Evolutionary conservation across 2,888 invertebrate genomes (phyloP).

Genomic region (Ectemnius cavifrons): DNA sequence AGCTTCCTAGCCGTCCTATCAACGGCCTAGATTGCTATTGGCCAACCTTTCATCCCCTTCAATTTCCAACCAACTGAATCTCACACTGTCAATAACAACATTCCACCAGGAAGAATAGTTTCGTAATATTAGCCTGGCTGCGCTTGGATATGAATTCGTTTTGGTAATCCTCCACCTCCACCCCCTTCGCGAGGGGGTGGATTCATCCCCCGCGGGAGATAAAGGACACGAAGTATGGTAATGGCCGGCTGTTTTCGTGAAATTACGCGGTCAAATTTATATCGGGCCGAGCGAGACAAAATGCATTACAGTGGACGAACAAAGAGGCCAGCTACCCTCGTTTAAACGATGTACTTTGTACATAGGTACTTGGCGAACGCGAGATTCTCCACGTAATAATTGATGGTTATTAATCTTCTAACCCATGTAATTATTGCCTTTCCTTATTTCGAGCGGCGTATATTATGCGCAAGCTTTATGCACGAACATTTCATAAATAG

Average conservation of each 20-base stretch:
- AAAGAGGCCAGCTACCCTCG: conserved; percentile 28
- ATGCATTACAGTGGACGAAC: conserved; percentile 45
- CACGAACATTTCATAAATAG: too few relatives aligned
- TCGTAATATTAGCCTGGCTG: too few relatives aligned
- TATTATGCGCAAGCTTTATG: too few relatives aligned
- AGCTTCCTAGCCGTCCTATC: too few relatives aligned
- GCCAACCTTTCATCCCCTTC: too few relatives aligned
- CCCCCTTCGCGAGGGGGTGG: not conserved
- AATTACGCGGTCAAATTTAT: conserved; percentile 38
- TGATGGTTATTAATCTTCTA: conserved; percentile 5
- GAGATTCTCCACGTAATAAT: conserved; percentile 19
- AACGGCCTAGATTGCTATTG: too few relatives aligned
- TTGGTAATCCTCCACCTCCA: too few relatives aligned
- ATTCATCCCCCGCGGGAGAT: conserved; percentile 24
- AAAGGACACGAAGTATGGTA: conserved; percentile 18
- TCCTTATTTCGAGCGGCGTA: not conserved
- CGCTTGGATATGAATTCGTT: too few relatives aligned
- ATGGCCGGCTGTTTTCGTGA: conserved; percentile 31
- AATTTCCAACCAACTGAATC: too few relatives aligned
- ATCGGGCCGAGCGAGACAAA: conserved; percentile 29
- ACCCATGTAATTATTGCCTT: conserved; percentile 29
- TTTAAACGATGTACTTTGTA: conserved; percentile 47
- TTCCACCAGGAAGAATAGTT: too few relatives aligned
- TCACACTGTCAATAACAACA: too few relatives aligned
- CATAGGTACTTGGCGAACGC: conserved; percentile 24